Evolutionary conservation across 1,140 invertebrate species (phyloP).

Genomic region (Leptinotarsa defecta): DNA sequence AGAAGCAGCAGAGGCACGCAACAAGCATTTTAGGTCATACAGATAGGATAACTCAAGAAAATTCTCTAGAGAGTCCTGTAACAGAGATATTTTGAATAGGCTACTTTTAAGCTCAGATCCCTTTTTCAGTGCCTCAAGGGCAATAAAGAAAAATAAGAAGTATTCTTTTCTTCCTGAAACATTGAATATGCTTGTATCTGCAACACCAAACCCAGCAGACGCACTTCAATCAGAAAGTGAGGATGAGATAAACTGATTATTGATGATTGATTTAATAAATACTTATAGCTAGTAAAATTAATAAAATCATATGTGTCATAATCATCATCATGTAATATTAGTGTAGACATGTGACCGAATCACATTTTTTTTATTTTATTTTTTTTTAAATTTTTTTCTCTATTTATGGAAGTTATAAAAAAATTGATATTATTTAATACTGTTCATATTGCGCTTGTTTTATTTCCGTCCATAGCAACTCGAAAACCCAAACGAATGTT

Average conservation of each 20-base stretch:
- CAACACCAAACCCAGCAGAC: not conserved
- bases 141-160: not conserved
- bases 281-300: not conserved
- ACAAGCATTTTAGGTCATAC: too few species aligned
- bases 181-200: constrained; percentile 18
- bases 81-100: too few species aligned
- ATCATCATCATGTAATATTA: not conserved
- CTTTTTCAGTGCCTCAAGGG: constrained; percentile 5
- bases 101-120: not conserved
- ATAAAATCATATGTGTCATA: not conserved
- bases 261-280: not conserved
- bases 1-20: constrained; percentile 27
- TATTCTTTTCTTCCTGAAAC: constrained; percentile 18
- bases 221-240: constrained; percentile 3
- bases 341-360: too few species aligned
- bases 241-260: not conserved
- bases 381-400: not conserved
- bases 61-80: too few species aligned
- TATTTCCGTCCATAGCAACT: not conserved
- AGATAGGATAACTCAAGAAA: too few species aligned
- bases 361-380: too few species aligned
- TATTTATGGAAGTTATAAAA: not conserved
- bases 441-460: not conserved
- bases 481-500: not conserved
- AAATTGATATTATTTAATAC: not conserved